Evolutionary conservation across 2,888 invertebrate species (phyloP), one percentile per base, ranked within the genome.

Genomic region (Hyposoter dolosus): DNA sequence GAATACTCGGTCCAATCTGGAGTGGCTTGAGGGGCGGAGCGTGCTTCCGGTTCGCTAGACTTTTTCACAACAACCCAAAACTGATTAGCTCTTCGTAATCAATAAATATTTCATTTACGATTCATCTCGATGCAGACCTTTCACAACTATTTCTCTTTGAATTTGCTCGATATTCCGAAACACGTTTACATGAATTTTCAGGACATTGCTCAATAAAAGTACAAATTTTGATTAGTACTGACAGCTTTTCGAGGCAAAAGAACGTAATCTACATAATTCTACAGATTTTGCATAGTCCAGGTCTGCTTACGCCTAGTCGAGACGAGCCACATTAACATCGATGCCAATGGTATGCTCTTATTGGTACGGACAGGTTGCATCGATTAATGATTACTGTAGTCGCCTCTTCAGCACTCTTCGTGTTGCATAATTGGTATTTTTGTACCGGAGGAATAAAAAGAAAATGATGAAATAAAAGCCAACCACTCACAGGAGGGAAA

Each of bases 341-440:
- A 63, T 28, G 63, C 28, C 17, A 43, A n/a, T 47, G 9, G 2
- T 50, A 40, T 56, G 35, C 35, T 53, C 50, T 69, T 32, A 47
- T 69, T 35, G 43, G 66, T 50, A 72, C 85, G 82, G 69, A 72
- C 78, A 72, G 76, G 83, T 86, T 83, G 80, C 74, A 86, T 83
- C 77, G 80, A 63, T 68, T 87, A 86, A 87, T 88, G 63, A 75
- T 60, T 68, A 74, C 79, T 82, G 68, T 71, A 78, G 80, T 82
- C 76, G 71, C 47, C 66, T 69, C 78, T 43, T 43, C 56, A n/a
- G 17, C 47, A 43, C 47, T 65, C 65, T 75, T 76, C 75, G 75
- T 71, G 76, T 69, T 71, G 50, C 63, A 69, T 82, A 78, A 85
- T 81, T 78, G 74, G 60, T 63, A 78, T 78, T 78, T 77, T 74